Conservation (phyloP, 2,888 invertebrate genomes). For the Malthinus flaveolus region DNA sequence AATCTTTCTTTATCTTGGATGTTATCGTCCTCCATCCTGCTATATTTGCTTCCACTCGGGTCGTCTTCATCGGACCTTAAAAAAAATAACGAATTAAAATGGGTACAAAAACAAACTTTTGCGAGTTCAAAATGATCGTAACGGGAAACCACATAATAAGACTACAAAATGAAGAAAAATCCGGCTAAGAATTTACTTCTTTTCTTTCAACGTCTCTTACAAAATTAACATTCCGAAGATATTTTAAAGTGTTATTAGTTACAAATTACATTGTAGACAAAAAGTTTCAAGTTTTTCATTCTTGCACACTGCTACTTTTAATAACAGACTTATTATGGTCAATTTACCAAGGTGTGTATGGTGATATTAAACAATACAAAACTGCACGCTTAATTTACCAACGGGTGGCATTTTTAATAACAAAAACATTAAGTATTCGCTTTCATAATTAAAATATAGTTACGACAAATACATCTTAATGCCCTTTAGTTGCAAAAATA, state of each 20-base stretch:
- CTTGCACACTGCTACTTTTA: conserved; percentile 8
- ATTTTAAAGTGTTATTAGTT: conserved; percentile 25
- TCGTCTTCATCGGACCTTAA: conserved; percentile 85
- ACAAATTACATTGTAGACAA: conserved; percentile 9
- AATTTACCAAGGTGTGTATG: conserved; percentile 14
- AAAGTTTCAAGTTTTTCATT: conserved; percentile 10
- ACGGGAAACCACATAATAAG: conserved; percentile 19
- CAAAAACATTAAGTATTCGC: too few relatives aligned
- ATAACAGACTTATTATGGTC: conserved; percentile 17
- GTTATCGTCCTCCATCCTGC: conserved; percentile 91
- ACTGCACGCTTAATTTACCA: conserved; percentile 10
- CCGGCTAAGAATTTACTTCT: conserved; percentile 20
- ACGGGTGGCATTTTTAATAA: too few relatives aligned
- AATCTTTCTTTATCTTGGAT: conserved; percentile 97
- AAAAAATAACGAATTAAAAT: conserved; percentile 18
- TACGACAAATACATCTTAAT: too few relatives aligned
- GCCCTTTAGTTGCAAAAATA: too few relatives aligned
- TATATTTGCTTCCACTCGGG: conserved; percentile 79
- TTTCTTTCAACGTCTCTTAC: conserved; percentile 18
- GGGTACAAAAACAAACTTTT: conserved; percentile 18
- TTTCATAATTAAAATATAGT: too few relatives aligned
- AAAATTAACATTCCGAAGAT: conserved; percentile 21
- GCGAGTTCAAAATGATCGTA: conserved; percentile 9
- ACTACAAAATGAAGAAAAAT: conserved; percentile 15
- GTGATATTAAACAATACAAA: conserved; percentile 5